Evolutionary conservation across 2,888 invertebrate genomes (phyloP).

Genomic region (Tiliacea aurago): DNA sequence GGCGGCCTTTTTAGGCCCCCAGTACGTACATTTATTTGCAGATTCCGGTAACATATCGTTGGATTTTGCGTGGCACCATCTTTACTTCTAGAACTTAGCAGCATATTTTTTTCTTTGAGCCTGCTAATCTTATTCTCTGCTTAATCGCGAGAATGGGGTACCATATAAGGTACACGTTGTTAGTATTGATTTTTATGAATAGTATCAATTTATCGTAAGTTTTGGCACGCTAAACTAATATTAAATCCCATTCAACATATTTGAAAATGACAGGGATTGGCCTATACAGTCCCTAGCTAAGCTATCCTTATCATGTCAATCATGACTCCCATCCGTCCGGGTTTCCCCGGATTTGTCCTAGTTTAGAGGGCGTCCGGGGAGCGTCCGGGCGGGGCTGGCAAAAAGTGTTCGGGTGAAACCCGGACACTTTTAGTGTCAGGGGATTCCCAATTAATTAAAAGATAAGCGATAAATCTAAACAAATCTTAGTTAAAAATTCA

Average conservation of each 20-base stretch:
- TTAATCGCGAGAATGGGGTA: constrained; percentile 95
- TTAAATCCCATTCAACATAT: background rate
- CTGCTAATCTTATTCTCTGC: constrained; percentile 93
- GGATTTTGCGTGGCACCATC: constrained; percentile 93
- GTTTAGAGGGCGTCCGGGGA: no score
- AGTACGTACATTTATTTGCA: constrained; percentile 53
- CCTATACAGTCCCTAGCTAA: background rate
- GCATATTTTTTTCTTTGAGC: constrained; percentile 94
- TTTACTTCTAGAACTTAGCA: constrained; percentile 95
- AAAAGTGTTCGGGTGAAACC: no score
- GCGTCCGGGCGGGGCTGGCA: no score
- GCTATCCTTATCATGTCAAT: background rate
- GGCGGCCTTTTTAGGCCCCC: no score
- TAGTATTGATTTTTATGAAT: background rate
- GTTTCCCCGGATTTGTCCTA: no score
- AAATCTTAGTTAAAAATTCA: no score
- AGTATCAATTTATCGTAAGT: no score
- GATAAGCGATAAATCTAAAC: no score
- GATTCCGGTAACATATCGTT: constrained; percentile 88
- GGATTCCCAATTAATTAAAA: no score
- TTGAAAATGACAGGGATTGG: background rate
- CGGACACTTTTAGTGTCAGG: no score
- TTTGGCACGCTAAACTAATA: no score
- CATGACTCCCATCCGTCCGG: no score
- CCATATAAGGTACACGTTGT: constrained; percentile 81